Evolutionary conservation across 2,113 vertebrate genomes (phyloP).

Genomic region (Atherinomorus stipes): DNA sequence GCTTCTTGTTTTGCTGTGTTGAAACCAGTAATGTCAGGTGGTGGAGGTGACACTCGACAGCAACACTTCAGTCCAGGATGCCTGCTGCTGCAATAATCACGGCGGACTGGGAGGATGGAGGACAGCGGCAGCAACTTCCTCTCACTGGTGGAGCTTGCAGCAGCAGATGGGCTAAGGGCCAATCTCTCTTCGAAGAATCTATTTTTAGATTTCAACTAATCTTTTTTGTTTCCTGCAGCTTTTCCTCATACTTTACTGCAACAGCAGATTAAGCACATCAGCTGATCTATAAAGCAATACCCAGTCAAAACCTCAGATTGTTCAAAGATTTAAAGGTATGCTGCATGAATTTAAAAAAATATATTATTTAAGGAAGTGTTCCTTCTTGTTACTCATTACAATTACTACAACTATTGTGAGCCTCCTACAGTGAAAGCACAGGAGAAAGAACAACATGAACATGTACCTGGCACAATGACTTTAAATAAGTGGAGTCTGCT

Average conservation of each 20-base stretch:
- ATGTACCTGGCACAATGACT: too few species aligned
- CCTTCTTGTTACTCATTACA: neutral
- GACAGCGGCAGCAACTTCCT: neutral
- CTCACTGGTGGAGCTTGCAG: neutral
- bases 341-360: neutral
- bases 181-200: slow-evolving; percentile 17
- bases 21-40: slow-evolving; percentile 23
- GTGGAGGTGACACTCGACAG: slow-evolving; percentile 19
- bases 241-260: neutral
- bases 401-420: neutral
- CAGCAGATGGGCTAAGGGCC: slow-evolving; percentile 2
- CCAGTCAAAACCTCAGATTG: neutral
- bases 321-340: neutral
- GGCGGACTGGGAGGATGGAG: slow-evolving; percentile 4
- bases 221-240: slow-evolving; percentile 1
- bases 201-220: slow-evolving; percentile 13
- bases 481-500: too few species aligned
- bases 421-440: neutral
- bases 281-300: neutral
- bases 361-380: neutral
- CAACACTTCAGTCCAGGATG: slow-evolving; percentile 15
- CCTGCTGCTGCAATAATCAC: slow-evolving; percentile 11
- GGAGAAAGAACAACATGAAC: too few species aligned
- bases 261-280: neutral
- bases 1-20: slow-evolving; percentile 6